Evolutionary conservation across 2,797 vertebrate genomes (phyloP).

Genomic region (Sebastes cheni): DNA sequence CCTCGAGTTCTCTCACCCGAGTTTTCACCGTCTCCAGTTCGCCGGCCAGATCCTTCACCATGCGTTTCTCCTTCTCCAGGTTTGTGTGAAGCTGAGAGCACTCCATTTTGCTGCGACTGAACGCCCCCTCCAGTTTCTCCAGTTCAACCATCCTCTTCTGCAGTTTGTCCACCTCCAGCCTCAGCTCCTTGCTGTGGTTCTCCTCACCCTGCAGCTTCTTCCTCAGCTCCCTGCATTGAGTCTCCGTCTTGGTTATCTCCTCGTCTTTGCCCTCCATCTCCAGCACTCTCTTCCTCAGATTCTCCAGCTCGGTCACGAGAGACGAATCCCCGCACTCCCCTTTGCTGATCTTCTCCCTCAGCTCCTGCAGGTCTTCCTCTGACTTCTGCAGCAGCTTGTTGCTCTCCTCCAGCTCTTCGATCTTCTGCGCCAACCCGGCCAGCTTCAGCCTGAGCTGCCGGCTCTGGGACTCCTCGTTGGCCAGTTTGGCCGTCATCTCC

Average conservation of each 20-base stretch:
- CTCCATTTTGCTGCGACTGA: slow-evolving; percentile 88
- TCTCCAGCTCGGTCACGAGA: slow-evolving; percentile 93
- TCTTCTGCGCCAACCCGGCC: slow-evolving; percentile 81
- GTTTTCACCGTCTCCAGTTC: slow-evolving; percentile 90
- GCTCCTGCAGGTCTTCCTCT: slow-evolving; percentile 91
- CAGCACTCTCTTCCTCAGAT: slow-evolving; percentile 90
- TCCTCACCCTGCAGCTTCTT: slow-evolving; percentile 92
- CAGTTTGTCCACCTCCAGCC: slow-evolving; percentile 91
- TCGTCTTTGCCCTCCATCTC: slow-evolving; percentile 99
- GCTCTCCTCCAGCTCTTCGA: slow-evolving; percentile 92
- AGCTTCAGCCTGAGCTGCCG: slow-evolving; percentile 90
- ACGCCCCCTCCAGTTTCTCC: slow-evolving; percentile 91
- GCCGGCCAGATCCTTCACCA: slow-evolving; percentile 86
- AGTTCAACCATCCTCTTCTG: slow-evolving; percentile 93
- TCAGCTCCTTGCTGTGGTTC: slow-evolving; percentile 88
- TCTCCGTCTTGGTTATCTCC: slow-evolving; percentile 93
- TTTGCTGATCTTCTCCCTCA: slow-evolving; percentile 92
- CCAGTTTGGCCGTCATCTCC: slow-evolving; percentile 89
- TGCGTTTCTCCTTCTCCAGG: slow-evolving; percentile 90
- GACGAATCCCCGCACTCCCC: slow-evolving; percentile 91
- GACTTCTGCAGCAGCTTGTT: slow-evolving; percentile 89
- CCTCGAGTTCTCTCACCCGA: slow-evolving; percentile 89
- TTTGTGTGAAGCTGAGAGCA: slow-evolving; percentile 87
- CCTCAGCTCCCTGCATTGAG: slow-evolving; percentile 90
- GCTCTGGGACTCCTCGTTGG: slow-evolving; percentile 88